These are phyloP conservation scores for Crocallis elinguaria DNA, from an alignment of 2,888 invertebrate species.

Conservation along the genomic window DNA sequence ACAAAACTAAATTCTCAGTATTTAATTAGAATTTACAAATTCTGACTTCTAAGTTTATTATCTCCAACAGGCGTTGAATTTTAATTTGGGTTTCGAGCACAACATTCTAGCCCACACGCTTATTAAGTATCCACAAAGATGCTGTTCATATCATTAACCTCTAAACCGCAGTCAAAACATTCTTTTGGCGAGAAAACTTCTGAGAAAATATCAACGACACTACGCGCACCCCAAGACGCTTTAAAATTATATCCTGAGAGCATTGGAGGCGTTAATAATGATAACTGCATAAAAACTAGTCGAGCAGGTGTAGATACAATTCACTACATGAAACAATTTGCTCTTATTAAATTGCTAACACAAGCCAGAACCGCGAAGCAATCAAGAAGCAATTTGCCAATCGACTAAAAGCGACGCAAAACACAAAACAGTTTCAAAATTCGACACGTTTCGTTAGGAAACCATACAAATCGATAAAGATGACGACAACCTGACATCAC, in stretches of 20 bases:
- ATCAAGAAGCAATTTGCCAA: conserved; percentile 36
- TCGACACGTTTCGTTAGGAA: conserved; percentile 33
- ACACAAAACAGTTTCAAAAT: conserved; percentile 32
- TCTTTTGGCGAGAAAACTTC: conserved; percentile 30
- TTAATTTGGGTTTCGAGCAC: conserved; percentile 64
- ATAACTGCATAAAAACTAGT: conserved; percentile 59
- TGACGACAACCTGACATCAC: conserved; percentile 57
- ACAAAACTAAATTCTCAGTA: conserved; percentile 11
- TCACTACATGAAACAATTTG: conserved; percentile 46
- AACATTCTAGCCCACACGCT: conserved; percentile 55
- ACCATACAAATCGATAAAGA: conserved; percentile 26
- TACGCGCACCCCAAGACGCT: conserved; percentile 46
- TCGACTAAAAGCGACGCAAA: conserved; percentile 26
- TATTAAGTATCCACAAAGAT: conserved; percentile 54
- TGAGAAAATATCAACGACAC: conserved; percentile 37
- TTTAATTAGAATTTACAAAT: conserved; percentile 39
- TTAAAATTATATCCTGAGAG: conserved; percentile 52
- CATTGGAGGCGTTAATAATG: conserved; percentile 55
- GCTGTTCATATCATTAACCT: conserved; percentile 62
- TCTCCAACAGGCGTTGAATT: conserved; percentile 38
- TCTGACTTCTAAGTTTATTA: conserved; percentile 22
- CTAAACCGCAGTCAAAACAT: conserved; percentile 44
- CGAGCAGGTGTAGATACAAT: conserved; percentile 52
- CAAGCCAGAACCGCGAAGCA: conserved; percentile 30
- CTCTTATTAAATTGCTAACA: conserved; percentile 33